Evolutionary conservation across 1,140 invertebrate genomes (phyloP).

Genomic region (Archivesica marissinica): DNA sequence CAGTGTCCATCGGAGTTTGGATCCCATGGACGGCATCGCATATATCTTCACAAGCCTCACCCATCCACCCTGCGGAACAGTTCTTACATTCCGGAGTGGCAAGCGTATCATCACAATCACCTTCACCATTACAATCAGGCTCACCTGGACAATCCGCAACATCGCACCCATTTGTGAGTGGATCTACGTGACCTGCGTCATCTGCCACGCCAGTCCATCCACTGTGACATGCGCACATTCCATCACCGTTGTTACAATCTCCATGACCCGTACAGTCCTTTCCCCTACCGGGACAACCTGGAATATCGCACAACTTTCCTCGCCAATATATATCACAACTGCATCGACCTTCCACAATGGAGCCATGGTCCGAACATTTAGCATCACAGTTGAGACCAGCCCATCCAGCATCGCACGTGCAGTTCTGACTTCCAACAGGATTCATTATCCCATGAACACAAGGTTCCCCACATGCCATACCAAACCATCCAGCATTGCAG

Average conservation of each 20-base stretch:
- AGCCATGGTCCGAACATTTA: slow-evolving; percentile 75
- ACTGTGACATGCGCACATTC: slow-evolving; percentile 71
- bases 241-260: slow-evolving; percentile 71
- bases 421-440: slow-evolving; percentile 71
- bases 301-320: slow-evolving; percentile 71
- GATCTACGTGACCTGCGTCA: slow-evolving; percentile 34
- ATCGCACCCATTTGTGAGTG: slow-evolving; percentile 61
- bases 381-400: slow-evolving; percentile 75
- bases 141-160: slow-evolving; percentile 70
- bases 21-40: slow-evolving; percentile 66
- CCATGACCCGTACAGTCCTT: slow-evolving; percentile 75
- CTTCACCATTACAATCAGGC: slow-evolving; percentile 68
- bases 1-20: slow-evolving; percentile 62
- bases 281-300: slow-evolving; percentile 73
- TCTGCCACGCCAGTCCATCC: slow-evolving; percentile 73
- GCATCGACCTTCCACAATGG: slow-evolving; percentile 64
- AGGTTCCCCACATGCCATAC: slow-evolving; percentile 67
- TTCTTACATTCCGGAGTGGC: slow-evolving; percentile 64
- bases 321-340: slow-evolving; percentile 74
- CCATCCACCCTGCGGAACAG: slow-evolving; percentile 70
- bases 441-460: slow-evolving; percentile 72
- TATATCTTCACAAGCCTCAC: slow-evolving; percentile 66
- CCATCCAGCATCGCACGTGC: slow-evolving; percentile 75
- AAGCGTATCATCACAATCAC: slow-evolving; percentile 62
- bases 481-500: slow-evolving; percentile 67